Base-by-base conservation (phyloP, 2,113 vertebrate species). In the Phalacrocorax aristotelis region DNA sequence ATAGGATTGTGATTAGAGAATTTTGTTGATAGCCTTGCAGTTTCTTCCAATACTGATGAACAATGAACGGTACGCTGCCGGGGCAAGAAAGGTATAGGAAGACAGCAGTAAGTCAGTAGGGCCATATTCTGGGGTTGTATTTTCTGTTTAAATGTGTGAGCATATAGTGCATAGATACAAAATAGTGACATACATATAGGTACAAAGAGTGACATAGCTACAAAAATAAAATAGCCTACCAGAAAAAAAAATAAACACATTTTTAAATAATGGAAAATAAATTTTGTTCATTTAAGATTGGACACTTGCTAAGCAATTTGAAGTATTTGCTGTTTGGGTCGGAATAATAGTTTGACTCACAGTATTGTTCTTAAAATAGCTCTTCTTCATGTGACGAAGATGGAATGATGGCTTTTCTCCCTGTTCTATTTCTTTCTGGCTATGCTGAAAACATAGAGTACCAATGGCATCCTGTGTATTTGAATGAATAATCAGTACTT, bases 1-100 rank as follows among this genome's bases (percentile, higher is more conserved):
- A 89, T 94, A 83, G 83, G 26, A 80, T 89, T 83, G 58, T 79
- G 76, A 93, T 93, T 94, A 87, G 62, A 87, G 52, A 96, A 69
- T 86, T 96, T 96, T 78, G 78, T 90, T 92, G 87, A 84, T 94
- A 94, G 85, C 51, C 68, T 94, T 90, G 72, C 57, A 87, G 65
- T 95, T 95, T 95, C 89, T 94, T 97, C 54, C 51, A 92, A 1
- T 95, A 71, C 36, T 64, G 38, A 64, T 58, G 16, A 83, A 66
- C 40, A 95, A 40, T 57, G 9, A 74, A 22, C 54, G 49, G 94
- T 96, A 80, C 79, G 54, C 54, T 90, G 69, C 44, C 66, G 58
- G 76, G 58, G 38, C 21, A 78, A 49, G 51, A 74, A 92, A 83
- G 38, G 15, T 80, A 20, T 23, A 60, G 19, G 11, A 72, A 79